These are phyloP conservation scores for Ardeotis arabs DNA, from an alignment of 2,113 vertebrate genomes.

Conservation along the genomic window DNA sequence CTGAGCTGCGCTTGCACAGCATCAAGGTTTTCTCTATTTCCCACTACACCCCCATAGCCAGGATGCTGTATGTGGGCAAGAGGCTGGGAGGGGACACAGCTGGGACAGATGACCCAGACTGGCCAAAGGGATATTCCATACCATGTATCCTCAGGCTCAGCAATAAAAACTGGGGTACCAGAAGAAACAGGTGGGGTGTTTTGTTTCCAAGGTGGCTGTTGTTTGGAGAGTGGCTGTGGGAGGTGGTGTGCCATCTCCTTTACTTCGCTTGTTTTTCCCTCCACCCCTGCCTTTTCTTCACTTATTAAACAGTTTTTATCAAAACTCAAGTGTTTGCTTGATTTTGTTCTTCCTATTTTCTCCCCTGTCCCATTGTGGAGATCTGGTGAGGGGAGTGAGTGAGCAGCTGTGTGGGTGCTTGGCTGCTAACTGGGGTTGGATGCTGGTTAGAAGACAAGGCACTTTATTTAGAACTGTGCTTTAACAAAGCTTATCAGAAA, in stretches of 20 bases:
- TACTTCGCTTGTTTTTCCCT: not conserved
- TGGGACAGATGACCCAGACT: not conserved
- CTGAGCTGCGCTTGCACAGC: not conserved
- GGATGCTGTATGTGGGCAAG: not conserved
- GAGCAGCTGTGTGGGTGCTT: not conserved
- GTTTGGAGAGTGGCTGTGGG: not conserved
- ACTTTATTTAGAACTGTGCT: not conserved
- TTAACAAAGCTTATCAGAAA: not conserved
- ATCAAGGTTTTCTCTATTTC: not conserved
- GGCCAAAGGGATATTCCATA: no score
- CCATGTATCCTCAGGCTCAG: no score
- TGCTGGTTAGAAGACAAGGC: not conserved
- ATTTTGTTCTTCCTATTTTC: not conserved
- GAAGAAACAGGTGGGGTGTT: not conserved
- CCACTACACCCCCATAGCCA: not conserved
- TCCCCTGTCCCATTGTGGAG: not conserved
- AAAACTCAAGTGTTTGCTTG: not conserved
- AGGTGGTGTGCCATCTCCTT: not conserved
- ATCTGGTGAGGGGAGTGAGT: not conserved
- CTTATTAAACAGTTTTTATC: not conserved
- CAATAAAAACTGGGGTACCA: no score
- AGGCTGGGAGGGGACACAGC: not conserved
- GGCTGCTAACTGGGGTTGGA: not conserved
- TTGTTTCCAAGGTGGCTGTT: not conserved
- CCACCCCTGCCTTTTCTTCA: not conserved